A percentile compares a stretch with the other conserved stretches of the same genome.
phyloP scores from a whole-genome alignment of 2,113 vertebrate species.

The Gallinago jamesoni region DNA sequence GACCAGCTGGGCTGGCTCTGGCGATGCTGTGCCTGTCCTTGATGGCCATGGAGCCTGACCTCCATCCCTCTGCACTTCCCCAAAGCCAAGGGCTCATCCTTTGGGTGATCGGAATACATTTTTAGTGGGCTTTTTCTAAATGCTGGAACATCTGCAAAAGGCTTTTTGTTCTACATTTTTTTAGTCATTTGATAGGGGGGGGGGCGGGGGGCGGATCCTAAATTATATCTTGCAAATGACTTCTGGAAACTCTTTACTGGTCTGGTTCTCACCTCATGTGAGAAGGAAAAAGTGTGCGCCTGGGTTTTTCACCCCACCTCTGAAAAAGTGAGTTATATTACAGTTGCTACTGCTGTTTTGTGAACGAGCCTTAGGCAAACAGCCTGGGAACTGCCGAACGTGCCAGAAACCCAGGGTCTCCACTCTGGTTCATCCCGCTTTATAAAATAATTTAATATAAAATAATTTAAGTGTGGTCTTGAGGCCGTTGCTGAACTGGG shows the following conservation, averaged over 20 bases:
- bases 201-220: background rate
- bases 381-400: background rate
- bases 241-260: background rate
- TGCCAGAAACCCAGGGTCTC: background rate
- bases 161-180: background rate
- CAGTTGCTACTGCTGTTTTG: background rate
- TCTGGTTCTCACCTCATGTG: background rate
- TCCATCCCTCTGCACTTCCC: background rate
- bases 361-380: background rate
- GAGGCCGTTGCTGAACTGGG: background rate
- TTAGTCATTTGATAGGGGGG: background rate
- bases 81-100: rapidly evolving
- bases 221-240: background rate
- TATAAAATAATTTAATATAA: background rate
- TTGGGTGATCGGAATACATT: background rate
- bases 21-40: background rate
- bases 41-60: background rate
- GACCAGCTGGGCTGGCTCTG: background rate
- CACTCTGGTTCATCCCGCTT: background rate
- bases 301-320: background rate
- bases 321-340: background rate
- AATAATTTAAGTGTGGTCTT: background rate
- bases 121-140: background rate
- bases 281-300: background rate
- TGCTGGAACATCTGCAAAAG: background rate